Conservation (phyloP, 2,888 invertebrate species). For the Apamea sordens region DNA sequence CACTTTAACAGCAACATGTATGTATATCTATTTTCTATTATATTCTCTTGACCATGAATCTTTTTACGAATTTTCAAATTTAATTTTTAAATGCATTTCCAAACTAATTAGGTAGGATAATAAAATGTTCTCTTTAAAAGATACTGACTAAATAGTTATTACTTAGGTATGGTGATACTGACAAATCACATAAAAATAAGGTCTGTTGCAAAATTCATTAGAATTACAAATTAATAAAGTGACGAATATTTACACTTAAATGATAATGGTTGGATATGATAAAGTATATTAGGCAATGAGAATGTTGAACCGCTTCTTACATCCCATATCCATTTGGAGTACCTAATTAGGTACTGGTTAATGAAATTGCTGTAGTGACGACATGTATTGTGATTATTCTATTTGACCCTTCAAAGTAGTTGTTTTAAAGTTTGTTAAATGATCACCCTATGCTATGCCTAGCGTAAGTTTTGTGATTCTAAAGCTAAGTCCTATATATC, state of each 20-base stretch:
- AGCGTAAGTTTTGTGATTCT: constrained; percentile 84
- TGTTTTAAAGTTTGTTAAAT: constrained; percentile 78
- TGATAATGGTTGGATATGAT: constrained; percentile 69
- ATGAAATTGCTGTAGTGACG: constrained; percentile 69
- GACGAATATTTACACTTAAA: constrained; percentile 72
- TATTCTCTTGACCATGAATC: constrained; percentile 53
- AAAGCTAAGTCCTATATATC: constrained; percentile 84
- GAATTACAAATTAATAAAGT: constrained; percentile 66
- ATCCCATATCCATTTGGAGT: constrained; percentile 50
- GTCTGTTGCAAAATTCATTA: constrained; percentile 82
- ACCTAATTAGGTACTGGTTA: constrained; percentile 61
- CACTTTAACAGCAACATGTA: constrained; percentile 30
- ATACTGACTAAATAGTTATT: constrained; percentile 83
- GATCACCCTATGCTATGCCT: constrained; percentile 79
- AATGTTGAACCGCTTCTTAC: constrained; percentile 61
- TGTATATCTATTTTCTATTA: constrained; percentile 19
- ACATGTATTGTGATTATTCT: constrained; percentile 70
- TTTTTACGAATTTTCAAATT: constrained; percentile 54
- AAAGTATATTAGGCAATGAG: constrained; percentile 63
- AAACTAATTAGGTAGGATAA: constrained; percentile 80
- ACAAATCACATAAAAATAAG: constrained; percentile 81
- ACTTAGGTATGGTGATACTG: constrained; percentile 83
- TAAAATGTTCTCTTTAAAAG: constrained; percentile 81
- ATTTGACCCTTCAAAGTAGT: constrained; percentile 81
- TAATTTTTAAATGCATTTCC: constrained; percentile 57